Evolutionary conservation across 2,888 invertebrate species (phyloP).

Genomic region (Callyntrura sp.): DNA sequence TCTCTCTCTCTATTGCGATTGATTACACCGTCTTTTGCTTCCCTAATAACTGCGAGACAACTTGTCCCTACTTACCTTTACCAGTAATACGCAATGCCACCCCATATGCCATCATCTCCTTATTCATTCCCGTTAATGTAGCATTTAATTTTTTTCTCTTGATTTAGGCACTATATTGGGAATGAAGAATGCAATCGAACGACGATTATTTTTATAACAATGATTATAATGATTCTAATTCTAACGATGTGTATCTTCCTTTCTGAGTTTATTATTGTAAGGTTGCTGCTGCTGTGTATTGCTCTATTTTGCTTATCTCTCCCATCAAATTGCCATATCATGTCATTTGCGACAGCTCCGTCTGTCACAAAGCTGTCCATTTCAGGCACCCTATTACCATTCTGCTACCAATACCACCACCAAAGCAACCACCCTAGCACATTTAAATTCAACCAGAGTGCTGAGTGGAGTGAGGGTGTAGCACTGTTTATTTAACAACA

Average conservation of each 20-base stretch:
- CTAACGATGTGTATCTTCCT: neutral
- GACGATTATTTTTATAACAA: constrained; percentile 3
- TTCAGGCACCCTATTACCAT: neutral
- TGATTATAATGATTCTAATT: constrained; percentile 13
- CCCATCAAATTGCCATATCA: constrained; percentile 77
- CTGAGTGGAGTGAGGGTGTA: constrained; percentile 14
- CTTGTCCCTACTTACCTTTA: too few relatives aligned
- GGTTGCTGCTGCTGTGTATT: neutral
- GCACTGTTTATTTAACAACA: neutral
- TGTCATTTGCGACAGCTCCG: constrained; percentile 78
- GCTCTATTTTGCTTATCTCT: constrained; percentile 75
- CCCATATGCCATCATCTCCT: neutral
- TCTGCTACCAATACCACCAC: neutral
- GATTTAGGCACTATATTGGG: constrained; percentile 28
- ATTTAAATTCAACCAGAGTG: constrained; percentile 7
- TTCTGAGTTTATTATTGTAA: neutral
- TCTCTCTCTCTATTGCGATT: neutral
- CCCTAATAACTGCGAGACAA: neutral
- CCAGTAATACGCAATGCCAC: neutral
- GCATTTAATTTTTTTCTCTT: neutral
- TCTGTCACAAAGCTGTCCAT: constrained; percentile 74
- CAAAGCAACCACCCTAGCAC: neutral
- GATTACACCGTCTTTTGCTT: constrained; percentile 7
- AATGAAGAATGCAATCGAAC: constrained; percentile 7
- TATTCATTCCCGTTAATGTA: neutral